A percentile compares a stretch with the other conserved stretches of the same genome.
Conservation (phyloP, 64 coral and sea anemone species). For the Dendrophyllia cribrosa region DNA sequence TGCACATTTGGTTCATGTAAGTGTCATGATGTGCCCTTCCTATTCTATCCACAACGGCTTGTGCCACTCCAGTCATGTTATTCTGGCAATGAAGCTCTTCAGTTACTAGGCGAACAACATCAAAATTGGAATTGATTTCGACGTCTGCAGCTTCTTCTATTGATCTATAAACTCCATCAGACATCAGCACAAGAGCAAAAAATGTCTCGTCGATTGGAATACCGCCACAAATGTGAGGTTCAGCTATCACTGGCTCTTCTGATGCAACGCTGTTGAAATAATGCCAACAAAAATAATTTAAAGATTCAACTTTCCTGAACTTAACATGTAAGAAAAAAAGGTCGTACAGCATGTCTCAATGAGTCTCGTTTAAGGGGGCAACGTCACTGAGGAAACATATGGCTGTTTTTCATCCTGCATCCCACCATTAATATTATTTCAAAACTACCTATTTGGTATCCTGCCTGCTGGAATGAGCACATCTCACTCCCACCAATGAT, state of each 20-base stretch:
- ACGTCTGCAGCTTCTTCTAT: slow-evolving; percentile 78
- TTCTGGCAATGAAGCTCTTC: slow-evolving; percentile 83
- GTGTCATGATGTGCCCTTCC: slow-evolving; percentile 88
- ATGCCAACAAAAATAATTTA: neutral
- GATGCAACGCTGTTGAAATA: slow-evolving; percentile 54
- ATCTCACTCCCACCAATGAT: too few species aligned
- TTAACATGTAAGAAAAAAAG: too few species aligned
- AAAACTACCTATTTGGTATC: too few species aligned
- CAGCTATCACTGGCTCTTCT: slow-evolving; percentile 96
- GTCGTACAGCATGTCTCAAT: too few species aligned
- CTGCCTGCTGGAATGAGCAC: too few species aligned
- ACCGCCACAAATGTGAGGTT: slow-evolving; percentile 85
- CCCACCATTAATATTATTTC: too few species aligned
- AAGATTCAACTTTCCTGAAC: too few species aligned
- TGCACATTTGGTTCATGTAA: slow-evolving; percentile 87
- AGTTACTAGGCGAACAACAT: slow-evolving; percentile 83
- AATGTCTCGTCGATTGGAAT: slow-evolving; percentile 89
- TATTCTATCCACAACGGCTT: slow-evolving; percentile 92
- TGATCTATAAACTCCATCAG: slow-evolving; percentile 93
- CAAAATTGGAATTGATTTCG: slow-evolving; percentile 74
- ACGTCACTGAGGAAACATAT: too few species aligned
- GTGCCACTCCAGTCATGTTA: slow-evolving; percentile 88
- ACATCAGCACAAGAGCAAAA: slow-evolving; percentile 92
- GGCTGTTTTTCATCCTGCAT: too few species aligned
- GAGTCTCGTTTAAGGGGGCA: too few species aligned